phyloP scores from a whole-genome alignment of 2,113 vertebrate species.

The Stercorarius parasiticus region DNA sequence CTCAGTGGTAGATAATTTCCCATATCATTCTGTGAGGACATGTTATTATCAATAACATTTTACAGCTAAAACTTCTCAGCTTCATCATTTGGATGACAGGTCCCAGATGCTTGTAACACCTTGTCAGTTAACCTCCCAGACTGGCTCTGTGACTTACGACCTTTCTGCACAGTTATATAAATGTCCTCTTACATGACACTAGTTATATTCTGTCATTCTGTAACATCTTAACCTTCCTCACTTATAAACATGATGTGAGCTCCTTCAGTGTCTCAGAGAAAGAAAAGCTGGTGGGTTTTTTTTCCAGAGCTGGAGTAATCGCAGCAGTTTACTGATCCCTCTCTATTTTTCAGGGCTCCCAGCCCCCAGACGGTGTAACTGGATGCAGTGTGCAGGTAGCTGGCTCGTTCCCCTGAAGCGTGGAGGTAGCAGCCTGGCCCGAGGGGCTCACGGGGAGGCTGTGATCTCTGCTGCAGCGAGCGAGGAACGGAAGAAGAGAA shows the following conservation, averaged over 20 bases:
- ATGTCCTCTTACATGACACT: not conserved
- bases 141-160: not conserved
- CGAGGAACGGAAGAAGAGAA: not conserved
- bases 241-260: not conserved
- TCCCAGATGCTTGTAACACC: rapidly evolving
- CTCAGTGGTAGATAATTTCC: not conserved
- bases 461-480: not conserved
- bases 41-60: not conserved
- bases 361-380: not conserved
- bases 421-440: not conserved
- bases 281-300: not conserved
- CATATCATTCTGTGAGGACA: not conserved
- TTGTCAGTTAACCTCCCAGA: not conserved
- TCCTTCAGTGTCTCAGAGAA: not conserved
- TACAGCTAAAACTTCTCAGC: not conserved
- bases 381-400: not conserved
- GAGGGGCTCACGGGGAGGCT: rapidly evolving
- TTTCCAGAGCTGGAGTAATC: not conserved
- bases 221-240: not conserved
- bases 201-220: not conserved
- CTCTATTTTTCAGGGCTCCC: not conserved
- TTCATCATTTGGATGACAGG: not conserved
- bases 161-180: not conserved
- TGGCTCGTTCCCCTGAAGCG: rapidly evolving
- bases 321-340: not conserved